Conservation (phyloP, 2,888 invertebrate species). For the Oithona nana region DNA sequence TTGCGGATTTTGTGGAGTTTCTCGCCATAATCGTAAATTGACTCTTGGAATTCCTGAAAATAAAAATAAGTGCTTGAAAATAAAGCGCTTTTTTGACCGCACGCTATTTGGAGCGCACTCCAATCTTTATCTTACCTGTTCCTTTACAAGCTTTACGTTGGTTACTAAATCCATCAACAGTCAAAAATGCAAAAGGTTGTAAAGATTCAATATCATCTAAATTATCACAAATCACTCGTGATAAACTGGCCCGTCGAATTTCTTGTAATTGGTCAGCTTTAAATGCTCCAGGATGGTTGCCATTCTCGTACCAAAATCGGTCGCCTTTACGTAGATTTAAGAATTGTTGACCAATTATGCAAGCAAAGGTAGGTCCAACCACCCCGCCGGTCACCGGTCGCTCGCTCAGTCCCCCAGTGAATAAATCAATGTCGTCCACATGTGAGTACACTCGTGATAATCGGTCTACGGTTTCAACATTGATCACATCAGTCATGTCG, state of each 20-base stretch:
- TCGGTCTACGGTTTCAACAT: constrained; percentile 21
- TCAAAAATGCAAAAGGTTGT: constrained; percentile 49
- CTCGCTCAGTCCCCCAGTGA: constrained; percentile 62
- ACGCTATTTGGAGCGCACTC: too few species aligned
- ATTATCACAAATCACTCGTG: constrained; percentile 50
- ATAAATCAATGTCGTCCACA: constrained; percentile 64
- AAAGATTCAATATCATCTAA: constrained; percentile 43
- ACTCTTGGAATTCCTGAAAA: background rate
- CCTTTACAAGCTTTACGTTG: background rate
- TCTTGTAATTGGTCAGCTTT: constrained; percentile 52
- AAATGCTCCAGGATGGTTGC: constrained; percentile 34
- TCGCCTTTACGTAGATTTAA: constrained; percentile 42
- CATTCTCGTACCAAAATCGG: constrained; percentile 49
- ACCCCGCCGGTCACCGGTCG: constrained; percentile 55
- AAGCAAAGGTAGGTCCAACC: constrained; percentile 70
- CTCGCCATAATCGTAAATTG: background rate
- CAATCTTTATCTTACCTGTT: too few species aligned
- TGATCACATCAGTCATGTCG: constrained; percentile 22
- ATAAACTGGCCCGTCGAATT: constrained; percentile 46
- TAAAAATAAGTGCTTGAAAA: too few species aligned
- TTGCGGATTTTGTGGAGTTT: background rate
- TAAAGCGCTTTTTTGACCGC: too few species aligned
- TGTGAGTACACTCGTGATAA: constrained; percentile 28
- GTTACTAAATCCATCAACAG: constrained; percentile 32
- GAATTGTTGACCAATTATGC: constrained; percentile 70